Base-by-base conservation (phyloP, 2,113 vertebrate species). In the Scytalopus superciliaris region DNA sequence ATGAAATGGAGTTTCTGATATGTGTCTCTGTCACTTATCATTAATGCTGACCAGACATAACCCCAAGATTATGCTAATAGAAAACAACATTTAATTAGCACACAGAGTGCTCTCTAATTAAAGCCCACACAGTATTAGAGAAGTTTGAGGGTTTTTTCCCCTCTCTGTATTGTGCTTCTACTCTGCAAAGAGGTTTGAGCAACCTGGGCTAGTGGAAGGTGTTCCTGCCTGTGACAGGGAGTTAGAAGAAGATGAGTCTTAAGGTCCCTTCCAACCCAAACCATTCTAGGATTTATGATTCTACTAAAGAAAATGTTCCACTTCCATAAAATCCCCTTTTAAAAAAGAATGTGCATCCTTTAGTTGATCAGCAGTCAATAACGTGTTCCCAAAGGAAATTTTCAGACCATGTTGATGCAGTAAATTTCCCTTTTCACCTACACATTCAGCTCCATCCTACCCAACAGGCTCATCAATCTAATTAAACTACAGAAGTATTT, bases 81-180 rank as follows among this genome's bases (percentile, higher is more conserved):
- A 78, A 62, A 33, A 90, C 92, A 96, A 75, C 83, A 97, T 94
- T 90, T 86, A 92, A 93, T 96, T 92, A 95, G 76, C 84, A 93
- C 60, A 75, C 70, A 87, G 76, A 83, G 45, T 5, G 9, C 53
- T 67, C 42, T 57, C 83, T 91, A 84, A 84, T 88, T 86, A 95
- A 90, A 89, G 49, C 88, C 73, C 40, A 94, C 80, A 60, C 28
- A 67, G 4, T 16, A 84, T 87, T 45, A 90, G n/a, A 55, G 49
- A 90, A 94, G 37, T 84, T 89, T 15, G 31, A 91, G 39, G 39
- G 31, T 33, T 16, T 45, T 45, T 28, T 3, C 4, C 0, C 3
- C 2, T 8, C 21, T 7, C 4, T 2, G 0, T 30, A n/a, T 30
- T 11, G 7, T 3, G 4, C 4, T 89, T 75, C 35, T 67, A 1